Evolutionary conservation across 2,797 vertebrate genomes (phyloP), one percentile per base, ranked within the genome.

Genomic region (Parauchenoglanis ngamensis): DNA sequence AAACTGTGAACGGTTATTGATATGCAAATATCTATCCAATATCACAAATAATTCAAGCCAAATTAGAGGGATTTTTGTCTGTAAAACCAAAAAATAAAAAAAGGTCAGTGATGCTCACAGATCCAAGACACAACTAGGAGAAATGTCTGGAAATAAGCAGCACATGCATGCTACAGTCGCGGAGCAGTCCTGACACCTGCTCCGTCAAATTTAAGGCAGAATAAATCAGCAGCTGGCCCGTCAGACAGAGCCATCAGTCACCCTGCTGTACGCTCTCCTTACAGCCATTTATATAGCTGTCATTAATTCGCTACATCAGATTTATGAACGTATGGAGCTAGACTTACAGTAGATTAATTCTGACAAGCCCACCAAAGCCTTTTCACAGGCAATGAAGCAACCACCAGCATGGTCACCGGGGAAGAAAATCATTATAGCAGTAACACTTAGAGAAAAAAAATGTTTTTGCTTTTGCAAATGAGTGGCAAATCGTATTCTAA

Each of bases 401-500:
- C 57, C 79, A 46, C 23, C 54, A 25, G 40, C 67, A 61, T 35
- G 13, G 57, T 21, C 63, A 57, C 46, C 6, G 4, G 40, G 25
- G 52, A 19, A 72, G 40, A 70, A 63, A 40, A 44, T 28, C 54
- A 56, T 77, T 83, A 77, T 5, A 49, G 5, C 25, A 68, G 28
- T 15, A 87, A 77, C 83, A 65, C 23, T 17, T 12, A 3, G 31
- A 17, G 6, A 52, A 40, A 85, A 90, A 88, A 63, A 56, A 83
- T 59, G 89, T 91, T 92, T 87, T 90, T 91, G 92, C 91, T 91
- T 93, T 90, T 86, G 92, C 90, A 91, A 86, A 87, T 89, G 49
- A 21, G 46, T 85, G 4, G 3, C 19, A 57, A 23, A 57, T 12
- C 54, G 10, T 19, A 76, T 91, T 85, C 92, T 90, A 86, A 49